Evolutionary conservation across 2,113 vertebrate genomes (phyloP).

Genomic region (Chrysochloris asiatica): DNA sequence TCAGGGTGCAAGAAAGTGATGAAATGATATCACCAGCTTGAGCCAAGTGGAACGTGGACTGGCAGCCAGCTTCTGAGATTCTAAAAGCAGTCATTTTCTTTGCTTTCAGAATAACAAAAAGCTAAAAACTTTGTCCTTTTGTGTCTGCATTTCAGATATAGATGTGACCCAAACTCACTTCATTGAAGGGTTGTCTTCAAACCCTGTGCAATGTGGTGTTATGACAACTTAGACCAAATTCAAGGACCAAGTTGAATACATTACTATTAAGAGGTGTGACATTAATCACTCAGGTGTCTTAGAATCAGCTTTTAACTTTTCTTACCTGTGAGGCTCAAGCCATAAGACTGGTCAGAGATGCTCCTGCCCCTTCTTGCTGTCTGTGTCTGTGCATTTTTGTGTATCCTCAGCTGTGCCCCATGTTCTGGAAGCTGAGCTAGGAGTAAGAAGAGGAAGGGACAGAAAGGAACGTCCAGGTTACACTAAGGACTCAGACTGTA

Average conservation of each 20-base stretch:
- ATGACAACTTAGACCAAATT: not conserved
- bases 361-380: too few relatives aligned
- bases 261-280: not conserved
- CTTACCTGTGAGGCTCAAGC: too few relatives aligned
- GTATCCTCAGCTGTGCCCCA: too few relatives aligned
- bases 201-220: fast-evolving
- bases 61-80: not conserved
- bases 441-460: too few relatives aligned
- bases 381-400: too few relatives aligned
- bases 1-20: conserved; percentile 19
- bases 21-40: not conserved
- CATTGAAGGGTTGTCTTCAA: fast-evolving
- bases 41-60: not conserved
- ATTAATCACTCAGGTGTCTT: not conserved
- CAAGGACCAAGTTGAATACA: not conserved
- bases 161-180: not conserved
- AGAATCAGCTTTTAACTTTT: too few relatives aligned
- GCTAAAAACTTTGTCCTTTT: not conserved
- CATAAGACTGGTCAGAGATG: too few relatives aligned
- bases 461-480: too few relatives aligned
- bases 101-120: not conserved
- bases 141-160: not conserved
- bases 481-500: too few relatives aligned
- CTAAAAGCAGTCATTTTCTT: not conserved
- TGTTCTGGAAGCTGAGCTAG: too few relatives aligned